Percentiles rank a stretch among this genome's conserved stretches.
Conservation (phyloP, 2,888 invertebrate species). For the Thelaira solivaga region DNA sequence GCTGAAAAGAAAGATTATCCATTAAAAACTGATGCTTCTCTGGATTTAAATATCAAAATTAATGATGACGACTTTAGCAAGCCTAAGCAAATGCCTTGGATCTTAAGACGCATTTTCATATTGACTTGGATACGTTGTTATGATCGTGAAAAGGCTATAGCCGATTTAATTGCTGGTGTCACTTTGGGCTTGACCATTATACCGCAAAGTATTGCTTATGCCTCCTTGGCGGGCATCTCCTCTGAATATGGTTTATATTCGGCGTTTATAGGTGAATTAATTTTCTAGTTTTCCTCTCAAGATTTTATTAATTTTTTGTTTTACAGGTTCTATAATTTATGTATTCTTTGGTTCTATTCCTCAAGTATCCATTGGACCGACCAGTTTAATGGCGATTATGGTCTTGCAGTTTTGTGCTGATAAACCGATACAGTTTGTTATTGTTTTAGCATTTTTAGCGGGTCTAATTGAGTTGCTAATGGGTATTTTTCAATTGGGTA, state of each 20-base stretch:
- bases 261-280: slow-evolving; percentile 85
- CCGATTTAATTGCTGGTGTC: slow-evolving; percentile 91
- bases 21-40: slow-evolving; percentile 64
- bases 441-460: slow-evolving; percentile 86
- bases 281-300: neutral
- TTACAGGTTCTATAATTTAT: slow-evolving; percentile 88
- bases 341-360: slow-evolving; percentile 91
- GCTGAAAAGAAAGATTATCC: slow-evolving; percentile 64
- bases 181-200: slow-evolving; percentile 94
- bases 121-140: slow-evolving; percentile 84
- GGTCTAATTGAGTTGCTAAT: slow-evolving; percentile 88
- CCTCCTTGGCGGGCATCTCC: slow-evolving; percentile 87
- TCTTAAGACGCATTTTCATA: slow-evolving; percentile 78
- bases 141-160: slow-evolving; percentile 82
- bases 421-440: slow-evolving; percentile 84
- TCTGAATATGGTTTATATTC: slow-evolving; percentile 96
- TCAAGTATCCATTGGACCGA: slow-evolving; percentile 94
- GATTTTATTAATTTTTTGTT: neutral
- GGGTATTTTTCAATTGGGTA: slow-evolving; percentile 89
- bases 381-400: slow-evolving; percentile 93
- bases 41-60: slow-evolving; percentile 55
- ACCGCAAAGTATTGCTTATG: slow-evolving; percentile 95
- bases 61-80: slow-evolving; percentile 67
- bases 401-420: slow-evolving; percentile 85
- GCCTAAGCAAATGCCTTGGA: slow-evolving; percentile 68